Conservation (phyloP, 2,888 invertebrate genomes). For the Xanthostigma xanthostigma region DNA sequence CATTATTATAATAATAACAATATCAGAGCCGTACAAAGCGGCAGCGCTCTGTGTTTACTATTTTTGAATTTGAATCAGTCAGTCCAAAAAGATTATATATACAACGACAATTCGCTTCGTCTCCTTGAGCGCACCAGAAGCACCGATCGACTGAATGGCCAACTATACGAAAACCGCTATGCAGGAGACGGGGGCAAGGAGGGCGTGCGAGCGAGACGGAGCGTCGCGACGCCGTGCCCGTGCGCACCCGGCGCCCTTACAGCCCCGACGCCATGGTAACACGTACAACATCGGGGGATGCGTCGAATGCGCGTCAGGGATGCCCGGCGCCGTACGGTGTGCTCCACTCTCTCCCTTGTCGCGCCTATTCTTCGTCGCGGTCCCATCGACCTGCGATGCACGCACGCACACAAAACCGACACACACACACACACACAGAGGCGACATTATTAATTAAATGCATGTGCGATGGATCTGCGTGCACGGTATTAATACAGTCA, state of each 20-base stretch:
- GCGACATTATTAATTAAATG: too few species aligned
- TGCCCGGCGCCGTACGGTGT: conserved; percentile 25
- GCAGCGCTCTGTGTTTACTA: too few species aligned
- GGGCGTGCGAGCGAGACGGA: conserved; percentile 35
- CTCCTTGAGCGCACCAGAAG: conserved; percentile 27
- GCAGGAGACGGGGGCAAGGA: conserved; percentile 15
- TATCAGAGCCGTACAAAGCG: too few species aligned
- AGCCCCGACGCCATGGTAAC: conserved; percentile 30
- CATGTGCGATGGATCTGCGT: too few species aligned
- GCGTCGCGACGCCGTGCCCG: conserved; percentile 32
- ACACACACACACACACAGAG: too few species aligned
- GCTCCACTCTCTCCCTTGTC: conserved; percentile 10
- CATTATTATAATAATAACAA: too few species aligned
- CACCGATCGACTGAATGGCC: conserved; percentile 23
- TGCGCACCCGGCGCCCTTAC: conserved; percentile 23
- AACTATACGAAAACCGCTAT: conserved; percentile 17
- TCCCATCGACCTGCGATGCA: conserved; percentile 14
- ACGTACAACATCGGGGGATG: conserved; percentile 23
- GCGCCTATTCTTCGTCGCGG: conserved; percentile 9
- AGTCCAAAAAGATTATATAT: too few species aligned
- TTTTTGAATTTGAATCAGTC: not conserved
- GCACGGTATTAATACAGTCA: too few species aligned
- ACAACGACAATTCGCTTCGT: too few species aligned
- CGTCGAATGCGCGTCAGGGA: conserved; percentile 31
- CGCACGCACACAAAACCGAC: too few species aligned